Conservation (phyloP, 1,140 invertebrate genomes). For the Psix sp. region DNA sequence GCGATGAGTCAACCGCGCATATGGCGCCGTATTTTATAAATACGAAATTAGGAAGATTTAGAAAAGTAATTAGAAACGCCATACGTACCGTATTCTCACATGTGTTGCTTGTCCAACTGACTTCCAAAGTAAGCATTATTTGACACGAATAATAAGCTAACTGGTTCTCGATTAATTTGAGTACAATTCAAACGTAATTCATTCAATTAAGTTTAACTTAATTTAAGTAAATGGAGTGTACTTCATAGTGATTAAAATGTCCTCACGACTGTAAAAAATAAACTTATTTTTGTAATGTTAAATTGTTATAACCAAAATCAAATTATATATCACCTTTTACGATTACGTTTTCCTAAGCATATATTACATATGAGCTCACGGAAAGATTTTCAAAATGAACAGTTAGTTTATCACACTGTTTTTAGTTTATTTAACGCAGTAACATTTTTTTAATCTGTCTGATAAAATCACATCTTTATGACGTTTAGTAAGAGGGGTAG, state of each 20-base stretch:
- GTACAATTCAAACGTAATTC: constrained; percentile 1
- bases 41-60: constrained; percentile 28
- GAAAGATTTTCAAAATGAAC: no score
- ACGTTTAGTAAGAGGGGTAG: constrained; percentile 34
- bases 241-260: no score
- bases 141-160: constrained; percentile 66
- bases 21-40: constrained; percentile 20
- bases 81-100: constrained; percentile 35
- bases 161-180: constrained; percentile 69
- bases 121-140: constrained; percentile 56
- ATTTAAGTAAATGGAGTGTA: constrained; percentile 7
- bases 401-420: no score
- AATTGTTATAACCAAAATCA: no score
- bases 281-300: no score
- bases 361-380: no score
- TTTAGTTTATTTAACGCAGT: no score
- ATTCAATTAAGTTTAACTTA: constrained; percentile 8
- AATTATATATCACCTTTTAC: no score
- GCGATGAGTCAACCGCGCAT: constrained; percentile 20
- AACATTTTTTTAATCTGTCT: no score
- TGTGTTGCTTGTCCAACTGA: constrained; percentile 66
- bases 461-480: constrained; percentile 50
- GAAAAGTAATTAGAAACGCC: constrained; percentile 30
- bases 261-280: no score
- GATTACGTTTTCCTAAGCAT: no score